Evolutionary conservation across 2,113 vertebrate species (phyloP).

Genomic region (Mastomys natalensis): DNA sequence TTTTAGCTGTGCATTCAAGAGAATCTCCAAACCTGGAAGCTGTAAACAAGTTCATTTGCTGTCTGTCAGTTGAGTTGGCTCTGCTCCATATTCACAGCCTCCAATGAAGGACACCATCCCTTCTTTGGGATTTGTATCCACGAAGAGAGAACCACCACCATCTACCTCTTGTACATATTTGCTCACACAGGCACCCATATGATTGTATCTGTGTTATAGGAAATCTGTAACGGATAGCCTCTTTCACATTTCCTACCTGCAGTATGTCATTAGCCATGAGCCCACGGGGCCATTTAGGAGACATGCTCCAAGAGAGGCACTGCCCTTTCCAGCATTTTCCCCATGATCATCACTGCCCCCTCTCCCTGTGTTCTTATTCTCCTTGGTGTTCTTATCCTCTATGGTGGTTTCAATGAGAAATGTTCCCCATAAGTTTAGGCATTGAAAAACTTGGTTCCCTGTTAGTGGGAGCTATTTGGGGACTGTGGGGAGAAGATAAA

Average conservation of each 20-base stretch:
- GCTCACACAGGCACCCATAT: neutral
- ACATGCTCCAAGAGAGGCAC: neutral
- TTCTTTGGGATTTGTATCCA: neutral
- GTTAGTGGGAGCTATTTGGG: neutral
- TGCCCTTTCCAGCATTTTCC: neutral
- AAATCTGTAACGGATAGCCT: neutral
- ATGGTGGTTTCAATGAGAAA: neutral
- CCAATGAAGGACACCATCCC: neutral
- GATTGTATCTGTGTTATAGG: neutral
- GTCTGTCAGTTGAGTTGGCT: neutral
- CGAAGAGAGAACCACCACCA: neutral
- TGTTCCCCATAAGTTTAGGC: neutral
- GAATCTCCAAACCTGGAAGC: neutral
- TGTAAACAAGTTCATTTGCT: neutral
- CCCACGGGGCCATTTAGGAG: neutral
- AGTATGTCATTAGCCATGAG: neutral
- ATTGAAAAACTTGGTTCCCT: neutral
- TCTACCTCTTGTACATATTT: neutral
- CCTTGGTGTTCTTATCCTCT: neutral
- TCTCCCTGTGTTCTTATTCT: neutral
- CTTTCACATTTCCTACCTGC: neutral
- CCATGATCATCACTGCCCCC: neutral
- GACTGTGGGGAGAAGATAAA: neutral
- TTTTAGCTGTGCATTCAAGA: neutral
- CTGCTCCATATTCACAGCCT: neutral